Evolutionary conservation across 2,888 invertebrate species (phyloP).

Genomic region (Siphonodentalium dalli): DNA sequence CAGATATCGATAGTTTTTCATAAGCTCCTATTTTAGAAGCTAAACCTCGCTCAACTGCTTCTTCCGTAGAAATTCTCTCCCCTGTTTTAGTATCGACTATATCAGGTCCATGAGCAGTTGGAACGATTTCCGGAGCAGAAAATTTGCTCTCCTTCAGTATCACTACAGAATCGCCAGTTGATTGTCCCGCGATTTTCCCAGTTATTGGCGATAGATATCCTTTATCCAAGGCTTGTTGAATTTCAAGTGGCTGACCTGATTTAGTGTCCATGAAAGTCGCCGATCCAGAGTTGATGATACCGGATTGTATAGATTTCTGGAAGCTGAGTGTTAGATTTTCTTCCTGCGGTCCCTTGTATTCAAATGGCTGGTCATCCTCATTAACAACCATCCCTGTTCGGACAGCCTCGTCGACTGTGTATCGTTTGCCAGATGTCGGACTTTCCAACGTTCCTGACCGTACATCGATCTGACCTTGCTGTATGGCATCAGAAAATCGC

Average conservation of each 20-base stretch:
- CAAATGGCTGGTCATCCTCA: constrained; percentile 43
- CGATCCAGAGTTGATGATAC: constrained; percentile 80
- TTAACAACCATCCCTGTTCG: constrained; percentile 41
- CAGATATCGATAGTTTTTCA: constrained; percentile 25
- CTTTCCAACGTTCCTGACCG: constrained; percentile 73
- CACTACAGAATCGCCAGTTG: constrained; percentile 41
- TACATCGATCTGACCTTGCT: constrained; percentile 73
- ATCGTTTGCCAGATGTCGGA: constrained; percentile 78
- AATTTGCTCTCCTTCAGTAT: constrained; percentile 43
- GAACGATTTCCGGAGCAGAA: constrained; percentile 12
- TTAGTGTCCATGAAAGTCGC: constrained; percentile 74
- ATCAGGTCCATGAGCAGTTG: constrained; percentile 23
- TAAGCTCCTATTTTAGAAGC: constrained; percentile 11
- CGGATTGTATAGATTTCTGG: constrained; percentile 78
- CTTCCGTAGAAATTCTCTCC: constrained; percentile 28
- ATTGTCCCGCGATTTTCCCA: constrained; percentile 25
- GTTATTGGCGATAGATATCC: constrained; percentile 64
- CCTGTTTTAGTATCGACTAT: constrained; percentile 30
- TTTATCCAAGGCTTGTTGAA: constrained; percentile 76
- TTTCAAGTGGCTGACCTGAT: constrained; percentile 72
- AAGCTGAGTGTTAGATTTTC: constrained; percentile 55
- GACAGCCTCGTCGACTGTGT: constrained; percentile 84
- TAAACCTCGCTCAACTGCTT: constrained; percentile 32
- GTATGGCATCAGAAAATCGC: constrained; percentile 77
- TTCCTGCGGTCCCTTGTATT: constrained; percentile 48